Conservation (phyloP, 2,888 invertebrate species). For the Spisula solida region DNA sequence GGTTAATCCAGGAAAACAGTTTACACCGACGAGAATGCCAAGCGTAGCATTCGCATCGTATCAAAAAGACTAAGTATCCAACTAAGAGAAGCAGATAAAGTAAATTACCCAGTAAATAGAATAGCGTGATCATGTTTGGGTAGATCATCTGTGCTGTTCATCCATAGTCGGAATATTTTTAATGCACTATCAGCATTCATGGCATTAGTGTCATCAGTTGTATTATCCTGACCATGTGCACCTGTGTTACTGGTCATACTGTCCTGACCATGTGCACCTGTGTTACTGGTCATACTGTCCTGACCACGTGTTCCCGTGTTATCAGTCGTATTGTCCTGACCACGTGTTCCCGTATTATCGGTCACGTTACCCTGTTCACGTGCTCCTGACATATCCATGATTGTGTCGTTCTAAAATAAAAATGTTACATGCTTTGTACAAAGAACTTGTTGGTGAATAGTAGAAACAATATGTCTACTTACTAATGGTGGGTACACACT, state of each 20-base stretch:
- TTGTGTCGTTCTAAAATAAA: background rate
- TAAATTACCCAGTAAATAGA: slow-evolving; percentile 77
- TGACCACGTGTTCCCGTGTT: too few relatives aligned
- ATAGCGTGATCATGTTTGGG: slow-evolving; percentile 77
- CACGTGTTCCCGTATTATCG: too few relatives aligned
- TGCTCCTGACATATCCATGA: background rate
- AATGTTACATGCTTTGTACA: background rate
- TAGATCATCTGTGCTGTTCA: slow-evolving; percentile 63
- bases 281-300: background rate
- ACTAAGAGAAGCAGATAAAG: background rate
- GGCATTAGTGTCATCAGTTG: slow-evolving; percentile 24
- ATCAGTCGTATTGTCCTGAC: too few relatives aligned
- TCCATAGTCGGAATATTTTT: slow-evolving; percentile 71
- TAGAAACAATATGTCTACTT: too few relatives aligned
- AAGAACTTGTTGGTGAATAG: too few relatives aligned
- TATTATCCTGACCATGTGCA: background rate
- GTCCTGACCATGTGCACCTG: too few relatives aligned
- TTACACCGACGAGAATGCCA: too few relatives aligned
- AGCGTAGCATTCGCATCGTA: too few relatives aligned
- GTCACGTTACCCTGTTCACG: background rate
- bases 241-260: too few relatives aligned
- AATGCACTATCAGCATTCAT: slow-evolving; percentile 67
- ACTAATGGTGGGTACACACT: too few relatives aligned
- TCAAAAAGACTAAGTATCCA: too few relatives aligned
- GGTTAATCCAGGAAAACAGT: too few relatives aligned